Base-by-base conservation (phyloP, 92 coral and sea anemone species). In the Hydrozoanthus gracilis region DNA sequence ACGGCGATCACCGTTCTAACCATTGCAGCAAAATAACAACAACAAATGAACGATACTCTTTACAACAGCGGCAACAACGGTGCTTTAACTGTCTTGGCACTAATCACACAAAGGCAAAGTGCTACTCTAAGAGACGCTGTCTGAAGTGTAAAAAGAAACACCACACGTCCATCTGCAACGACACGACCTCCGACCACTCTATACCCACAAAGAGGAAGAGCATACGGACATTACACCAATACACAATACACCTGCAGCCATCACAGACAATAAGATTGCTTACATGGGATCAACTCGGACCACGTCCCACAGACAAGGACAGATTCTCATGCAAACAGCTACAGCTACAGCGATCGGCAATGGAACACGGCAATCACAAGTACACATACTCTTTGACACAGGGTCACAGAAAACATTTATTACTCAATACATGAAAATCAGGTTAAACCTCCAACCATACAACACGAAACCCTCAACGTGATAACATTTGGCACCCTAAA, bases 201-300 rank as follows among this genome's bases (percentile, higher is more conserved):
- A 54, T 54, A 54, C 60, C 60, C 60, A 54, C 6, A 54, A 54
- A 12, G 60, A 54, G 60, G 60, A 54, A 54, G 60, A 54, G 12
- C 60, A 54, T 12, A 54, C 60, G 60, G 60, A 54, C 60, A 54
- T 5, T 54, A 54, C 6, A 54, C 86, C 80, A 14, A 45, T 46
- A 68, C 39, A 86, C 12, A 11, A 74, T 4, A 16, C 18, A 66
- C n/a, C 91, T 75, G 16, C 82, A 71, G 20, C 88, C 60, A 54
- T 54, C 12, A 12, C 60, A 54, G 60, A 54, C 60, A 54, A 54
- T 12, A 54, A 54, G 60, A 54, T 5, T 54, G 60, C 60, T 54
- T 12, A 54, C 60, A 54, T 54, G 60, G 60, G 60, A 54, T 54
- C 12, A 54, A 54, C 60, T 54, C 60, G 60, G 60, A 54, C 60